Evolutionary conservation across 2,888 invertebrate species (phyloP), one percentile per base, ranked within the genome.

Genomic region (Leptinotarsa rubiginosa): DNA sequence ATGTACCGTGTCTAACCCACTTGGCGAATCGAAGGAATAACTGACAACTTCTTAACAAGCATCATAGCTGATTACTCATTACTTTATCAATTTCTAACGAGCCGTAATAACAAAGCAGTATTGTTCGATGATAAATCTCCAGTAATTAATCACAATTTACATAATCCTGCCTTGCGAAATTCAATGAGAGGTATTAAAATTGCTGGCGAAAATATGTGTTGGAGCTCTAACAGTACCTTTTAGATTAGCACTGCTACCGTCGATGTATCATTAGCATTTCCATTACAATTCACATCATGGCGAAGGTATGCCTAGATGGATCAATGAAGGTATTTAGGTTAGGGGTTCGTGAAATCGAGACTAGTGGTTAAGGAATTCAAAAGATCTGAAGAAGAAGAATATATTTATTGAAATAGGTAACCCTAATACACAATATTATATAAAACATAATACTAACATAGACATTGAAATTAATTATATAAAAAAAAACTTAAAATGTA

Each of bases 91-190:
- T 73, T 69, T 69, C 69, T 54, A 70, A 73, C 69, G 22, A 70
- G 67, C 52, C 31, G 65, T 73, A 74, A 76, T 76, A 72, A 74
- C 76, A 76, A 76, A 72, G 73, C 73, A 22, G 50, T 67, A 73
- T 74, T 74, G 69, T 73, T 66, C 70, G 20, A 41, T 69, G 70
- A 76, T 70, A 76, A 74, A 74, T 72, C 70, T 47, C 69, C 18
- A 22, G 67, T 65, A 69, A 78, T 78, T 78, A 78, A 78, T 78
- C 78, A 77, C 65, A 59, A 76, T 78, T 76, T 76, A 70, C 72
- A 76, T 75, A 78, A 78, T 73, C 73, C 65, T 54, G 64, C 75
- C 56, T 65, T 69, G 65, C 67, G 70, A 72, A 67, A 67, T 62
- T n/a, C n/a, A 20, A 62, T 62, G 31, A 62, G 62, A 31, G 62